These are phyloP conservation scores for Zygaena filipendulae DNA, from an alignment of 2,888 invertebrate species.

Conservation along the genomic window DNA sequence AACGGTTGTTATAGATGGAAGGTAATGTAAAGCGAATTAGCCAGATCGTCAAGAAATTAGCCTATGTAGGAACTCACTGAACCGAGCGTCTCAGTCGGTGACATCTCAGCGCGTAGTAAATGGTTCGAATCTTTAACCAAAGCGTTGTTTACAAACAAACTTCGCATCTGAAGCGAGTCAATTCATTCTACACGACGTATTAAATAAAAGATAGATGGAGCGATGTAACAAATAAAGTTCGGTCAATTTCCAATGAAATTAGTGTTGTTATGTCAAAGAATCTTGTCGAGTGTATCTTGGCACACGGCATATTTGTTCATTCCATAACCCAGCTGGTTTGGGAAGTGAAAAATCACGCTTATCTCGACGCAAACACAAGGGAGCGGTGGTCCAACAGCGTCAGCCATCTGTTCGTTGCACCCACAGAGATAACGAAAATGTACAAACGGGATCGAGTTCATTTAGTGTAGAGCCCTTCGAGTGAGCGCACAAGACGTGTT, in stretches of 20 bases:
- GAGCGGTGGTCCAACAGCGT: slow-evolving; percentile 49
- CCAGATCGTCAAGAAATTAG: too few species aligned
- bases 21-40: too few species aligned
- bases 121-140: slow-evolving; percentile 26
- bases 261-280: slow-evolving; percentile 42
- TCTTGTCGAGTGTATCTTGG: slow-evolving; percentile 39
- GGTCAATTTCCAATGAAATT: too few species aligned
- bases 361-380: slow-evolving; percentile 52
- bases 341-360: slow-evolving; percentile 66
- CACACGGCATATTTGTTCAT: slow-evolving; percentile 47
- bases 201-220: too few species aligned
- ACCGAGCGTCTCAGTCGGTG: slow-evolving; percentile 28
- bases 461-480: slow-evolving; percentile 46
- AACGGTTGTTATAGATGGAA: too few species aligned
- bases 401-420: slow-evolving; percentile 67
- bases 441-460: slow-evolving; percentile 54
- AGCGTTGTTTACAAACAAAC: slow-evolving; percentile 55
- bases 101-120: slow-evolving; percentile 36
- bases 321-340: slow-evolving; percentile 56
- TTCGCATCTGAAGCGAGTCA: slow-evolving; percentile 14
- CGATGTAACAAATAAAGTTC: too few species aligned
- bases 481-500: slow-evolving; percentile 35
- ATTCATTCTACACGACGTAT: slow-evolving; percentile 2
- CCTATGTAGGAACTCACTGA: too few species aligned
- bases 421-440: slow-evolving; percentile 62